These are phyloP conservation scores for Belonocnema kinseyi DNA, from an alignment of 1,140 invertebrate species.

Conservation along the genomic window DNA sequence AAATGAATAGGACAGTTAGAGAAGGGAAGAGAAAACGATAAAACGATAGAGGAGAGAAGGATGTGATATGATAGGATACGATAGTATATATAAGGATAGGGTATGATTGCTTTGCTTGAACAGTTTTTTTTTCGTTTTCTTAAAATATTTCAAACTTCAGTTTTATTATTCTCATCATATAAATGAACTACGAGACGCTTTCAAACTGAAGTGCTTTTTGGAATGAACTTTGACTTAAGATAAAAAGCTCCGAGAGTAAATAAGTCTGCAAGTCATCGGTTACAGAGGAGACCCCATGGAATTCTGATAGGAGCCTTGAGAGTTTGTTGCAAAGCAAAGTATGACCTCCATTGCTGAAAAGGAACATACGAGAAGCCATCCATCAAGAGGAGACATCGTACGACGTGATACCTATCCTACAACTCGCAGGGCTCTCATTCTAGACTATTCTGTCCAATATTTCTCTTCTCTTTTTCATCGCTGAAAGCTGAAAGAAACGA, in stretches of 20 bases:
- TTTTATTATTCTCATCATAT: too few relatives aligned
- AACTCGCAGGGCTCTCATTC: conserved; percentile 47
- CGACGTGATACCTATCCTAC: conserved; percentile 45
- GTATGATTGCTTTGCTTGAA: too few relatives aligned
- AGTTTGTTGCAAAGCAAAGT: conserved; percentile 17
- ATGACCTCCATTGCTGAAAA: conserved; percentile 32
- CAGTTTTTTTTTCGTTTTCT: too few relatives aligned
- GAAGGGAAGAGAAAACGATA: conserved; percentile 21
- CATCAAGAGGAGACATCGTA: conserved; percentile 51
- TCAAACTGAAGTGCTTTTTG: neutral
- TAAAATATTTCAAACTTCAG: too few relatives aligned
- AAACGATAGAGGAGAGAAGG: conserved; percentile 24
- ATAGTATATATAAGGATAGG: neutral
- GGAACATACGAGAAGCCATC: conserved; percentile 50
- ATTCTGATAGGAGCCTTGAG: conserved; percentile 22
- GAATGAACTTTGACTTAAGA: neutral
- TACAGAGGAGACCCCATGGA: neutral
- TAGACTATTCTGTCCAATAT: conserved; percentile 21
- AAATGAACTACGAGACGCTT: conserved; percentile 31
- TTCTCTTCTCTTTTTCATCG: neutral
- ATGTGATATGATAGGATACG: conserved; percentile 36
- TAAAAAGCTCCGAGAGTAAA: neutral
- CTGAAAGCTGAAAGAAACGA: conserved; percentile 23
- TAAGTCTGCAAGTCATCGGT: neutral
- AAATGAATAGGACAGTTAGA: neutral